Conservation (phyloP, 1,140 invertebrate genomes). For the Drosophila nikananu region DNA sequence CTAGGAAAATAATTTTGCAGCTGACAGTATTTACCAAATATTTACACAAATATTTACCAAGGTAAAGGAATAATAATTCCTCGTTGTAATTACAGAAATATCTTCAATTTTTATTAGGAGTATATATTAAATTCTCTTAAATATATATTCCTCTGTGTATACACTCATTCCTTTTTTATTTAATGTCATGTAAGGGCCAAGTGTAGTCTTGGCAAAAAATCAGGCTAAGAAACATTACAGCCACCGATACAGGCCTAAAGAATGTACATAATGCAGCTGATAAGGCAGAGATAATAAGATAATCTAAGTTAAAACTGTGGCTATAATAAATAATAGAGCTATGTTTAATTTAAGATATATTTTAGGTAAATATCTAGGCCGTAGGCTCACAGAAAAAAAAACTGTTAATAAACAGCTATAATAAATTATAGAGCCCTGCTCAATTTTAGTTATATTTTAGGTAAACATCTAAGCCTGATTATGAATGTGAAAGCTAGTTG, state of each 20-base stretch:
- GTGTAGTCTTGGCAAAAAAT: not conserved
- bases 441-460: not conserved
- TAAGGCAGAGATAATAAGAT: not conserved
- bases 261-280: slow-evolving; percentile 12
- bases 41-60: not conserved
- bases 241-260: not conserved
- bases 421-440: not conserved
- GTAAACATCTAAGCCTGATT: not conserved
- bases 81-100: not conserved
- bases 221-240: not conserved
- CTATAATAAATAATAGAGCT: not conserved
- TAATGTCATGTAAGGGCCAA: slow-evolving; percentile 3
- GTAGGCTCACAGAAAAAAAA: no score
- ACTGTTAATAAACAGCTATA: no score
- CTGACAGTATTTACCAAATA: not conserved
- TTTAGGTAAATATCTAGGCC: not conserved
- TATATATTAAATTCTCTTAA: not conserved
- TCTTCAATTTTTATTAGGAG: no score
- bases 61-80: not conserved
- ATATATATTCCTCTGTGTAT: not conserved
- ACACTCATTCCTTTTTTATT: not conserved
- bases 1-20: not conserved
- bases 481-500: not conserved
- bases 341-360: not conserved
- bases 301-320: not conserved